A percentile compares a stretch with the other conserved stretches of the same genome.
phyloP scores from a whole-genome alignment of 2,888 invertebrate genomes.

The Julus scandinavius region DNA sequence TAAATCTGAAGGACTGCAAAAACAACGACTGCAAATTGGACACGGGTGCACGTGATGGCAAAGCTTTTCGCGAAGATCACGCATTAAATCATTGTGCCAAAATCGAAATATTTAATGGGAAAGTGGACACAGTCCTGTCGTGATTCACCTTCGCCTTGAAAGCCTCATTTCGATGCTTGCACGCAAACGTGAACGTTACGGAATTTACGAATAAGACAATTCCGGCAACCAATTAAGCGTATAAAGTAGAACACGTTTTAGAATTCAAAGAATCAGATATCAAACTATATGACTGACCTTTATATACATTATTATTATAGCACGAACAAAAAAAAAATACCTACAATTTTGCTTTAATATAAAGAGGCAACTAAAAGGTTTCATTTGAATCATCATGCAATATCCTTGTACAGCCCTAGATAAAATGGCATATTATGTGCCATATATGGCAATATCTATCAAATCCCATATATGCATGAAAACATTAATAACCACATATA shows the following conservation, averaged over 20 bases:
- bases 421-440: too few relatives aligned
- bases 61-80: slow-evolving; percentile 11
- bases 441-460: too few relatives aligned
- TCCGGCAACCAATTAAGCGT: slow-evolving; percentile 4
- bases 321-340: too few relatives aligned
- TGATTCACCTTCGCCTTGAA: slow-evolving; percentile 29
- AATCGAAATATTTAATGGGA: slow-evolving; percentile 36
- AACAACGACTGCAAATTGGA: too few relatives aligned
- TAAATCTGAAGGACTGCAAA: slow-evolving; percentile 29
- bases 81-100: slow-evolving; percentile 27
- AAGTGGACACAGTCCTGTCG: neutral
- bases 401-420: too few relatives aligned
- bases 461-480: too few relatives aligned
- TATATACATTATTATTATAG: too few relatives aligned
- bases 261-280: neutral
- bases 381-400: neutral
- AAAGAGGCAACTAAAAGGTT: neutral
- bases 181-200: too few relatives aligned
- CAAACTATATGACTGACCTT: neutral
- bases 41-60: neutral
- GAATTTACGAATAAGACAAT: neutral
- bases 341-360: too few relatives aligned
- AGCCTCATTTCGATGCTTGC: too few relatives aligned
- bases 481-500: too few relatives aligned
- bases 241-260: neutral